Evolutionary conservation across 1,140 invertebrate genomes (phyloP).

Genomic region (Panulirus ornatus): DNA sequence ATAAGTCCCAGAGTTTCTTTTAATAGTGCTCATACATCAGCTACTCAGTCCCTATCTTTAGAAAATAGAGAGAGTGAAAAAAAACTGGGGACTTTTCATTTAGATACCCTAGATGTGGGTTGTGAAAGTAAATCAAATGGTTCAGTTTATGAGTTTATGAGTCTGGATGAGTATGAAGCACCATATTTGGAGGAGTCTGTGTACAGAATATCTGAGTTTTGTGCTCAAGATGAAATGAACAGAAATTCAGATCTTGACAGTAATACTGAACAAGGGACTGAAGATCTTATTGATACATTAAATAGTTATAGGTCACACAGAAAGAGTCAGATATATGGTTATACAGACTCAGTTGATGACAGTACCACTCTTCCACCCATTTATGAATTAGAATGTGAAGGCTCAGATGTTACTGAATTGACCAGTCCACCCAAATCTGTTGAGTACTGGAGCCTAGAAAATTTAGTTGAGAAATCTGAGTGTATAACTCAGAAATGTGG

Average conservation of each 20-base stretch:
- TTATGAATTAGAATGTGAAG: constrained; percentile 73
- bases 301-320: not conserved
- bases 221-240: not conserved
- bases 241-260: not conserved
- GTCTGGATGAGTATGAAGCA: constrained; percentile 50
- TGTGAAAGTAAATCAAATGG: constrained; percentile 7
- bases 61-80: not conserved
- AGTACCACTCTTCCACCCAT: constrained; percentile 71
- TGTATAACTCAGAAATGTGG: not conserved
- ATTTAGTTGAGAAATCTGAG: constrained; percentile 34
- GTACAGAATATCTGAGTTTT: constrained; percentile 49
- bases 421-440: constrained; percentile 55
- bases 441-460: constrained; percentile 71
- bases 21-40: not conserved
- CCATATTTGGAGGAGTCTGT: constrained; percentile 52
- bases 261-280: not conserved
- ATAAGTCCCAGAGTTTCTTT: not conserved
- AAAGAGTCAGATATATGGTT: constrained; percentile 48
- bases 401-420: constrained; percentile 64
- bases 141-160: constrained; percentile 46
- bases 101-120: not conserved
- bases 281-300: not conserved
- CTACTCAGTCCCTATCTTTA: not conserved
- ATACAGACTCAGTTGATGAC: constrained; percentile 51
- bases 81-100: no score